phyloP scores from a whole-genome alignment of 2,113 vertebrate species.

The Mastomys natalensis region DNA sequence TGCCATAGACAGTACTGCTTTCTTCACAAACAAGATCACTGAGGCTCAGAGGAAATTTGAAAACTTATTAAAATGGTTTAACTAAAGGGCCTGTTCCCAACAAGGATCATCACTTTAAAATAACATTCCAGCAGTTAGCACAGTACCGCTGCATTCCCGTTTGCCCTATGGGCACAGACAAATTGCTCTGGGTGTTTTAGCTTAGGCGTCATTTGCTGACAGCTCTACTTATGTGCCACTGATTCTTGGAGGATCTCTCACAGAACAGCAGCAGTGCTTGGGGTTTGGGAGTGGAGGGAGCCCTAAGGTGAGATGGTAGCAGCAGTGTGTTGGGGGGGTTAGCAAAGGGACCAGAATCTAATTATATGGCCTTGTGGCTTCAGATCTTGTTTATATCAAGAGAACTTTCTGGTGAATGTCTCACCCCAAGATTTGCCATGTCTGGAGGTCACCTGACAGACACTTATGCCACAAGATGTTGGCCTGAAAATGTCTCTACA shows the following conservation, averaged over 20 bases:
- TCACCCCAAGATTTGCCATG: slow-evolving; percentile 43
- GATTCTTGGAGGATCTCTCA: not conserved
- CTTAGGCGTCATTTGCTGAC: not conserved
- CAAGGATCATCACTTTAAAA: not conserved
- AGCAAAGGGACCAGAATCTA: slow-evolving; percentile 29
- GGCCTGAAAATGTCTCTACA: slow-evolving; percentile 55
- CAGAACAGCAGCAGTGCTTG: not conserved
- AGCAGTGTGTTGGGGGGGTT: slow-evolving; percentile 44
- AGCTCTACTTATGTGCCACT: not conserved
- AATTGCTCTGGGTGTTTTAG: not conserved
- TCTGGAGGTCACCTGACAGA: slow-evolving; percentile 66
- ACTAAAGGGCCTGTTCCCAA: not conserved
- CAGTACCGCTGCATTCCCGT: not conserved
- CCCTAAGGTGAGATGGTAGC: not conserved
- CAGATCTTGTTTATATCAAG: slow-evolving; percentile 71
- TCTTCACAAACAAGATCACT: not conserved
- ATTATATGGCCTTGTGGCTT: slow-evolving; percentile 36
- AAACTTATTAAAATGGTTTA: not conserved
- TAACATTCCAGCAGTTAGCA: not conserved
- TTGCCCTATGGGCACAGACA: not conserved
- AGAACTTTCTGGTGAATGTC: slow-evolving; percentile 65
- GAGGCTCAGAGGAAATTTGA: not conserved
- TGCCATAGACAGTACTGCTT: not conserved
- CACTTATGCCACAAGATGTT: slow-evolving; percentile 68
- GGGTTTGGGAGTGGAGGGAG: not conserved